phyloP scores from a whole-genome alignment of 2,113 vertebrate genomes.

The Hippocampus comes region DNA sequence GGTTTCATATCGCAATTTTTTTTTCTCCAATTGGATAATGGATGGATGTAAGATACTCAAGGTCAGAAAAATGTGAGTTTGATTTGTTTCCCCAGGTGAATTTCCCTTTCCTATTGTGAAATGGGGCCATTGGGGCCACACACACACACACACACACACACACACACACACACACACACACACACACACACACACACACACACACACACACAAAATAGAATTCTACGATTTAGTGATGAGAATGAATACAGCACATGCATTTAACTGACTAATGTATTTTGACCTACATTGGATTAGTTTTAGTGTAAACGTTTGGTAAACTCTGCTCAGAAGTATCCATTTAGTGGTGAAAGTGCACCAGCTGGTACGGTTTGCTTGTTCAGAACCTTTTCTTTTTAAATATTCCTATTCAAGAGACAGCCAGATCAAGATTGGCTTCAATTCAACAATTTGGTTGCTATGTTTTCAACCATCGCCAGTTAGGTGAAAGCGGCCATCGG shows the following conservation, averaged over 20 bases:
- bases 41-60: no score
- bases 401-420: background rate
- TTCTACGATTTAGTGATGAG: no score
- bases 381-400: background rate
- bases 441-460: conserved; percentile 2
- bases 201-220: no score
- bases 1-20: conserved; percentile 29
- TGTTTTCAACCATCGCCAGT: background rate
- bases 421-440: conserved; percentile 8
- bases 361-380: background rate
- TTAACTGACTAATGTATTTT: background rate
- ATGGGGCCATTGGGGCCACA: background rate
- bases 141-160: no score
- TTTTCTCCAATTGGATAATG: background rate
- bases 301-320: background rate
- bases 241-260: background rate
- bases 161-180: no score
- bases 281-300: background rate
- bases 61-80: background rate
- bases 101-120: background rate
- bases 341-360: conserved; percentile 1
- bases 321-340: background rate
- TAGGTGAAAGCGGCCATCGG: background rate
- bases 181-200: no score
- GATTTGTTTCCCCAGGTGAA: background rate